Percentiles rank a stretch among this genome's conserved stretches.
Evolutionary conservation across 2,113 vertebrate genomes (phyloP).

Genomic region (Brienomyrus brachyistius): DNA sequence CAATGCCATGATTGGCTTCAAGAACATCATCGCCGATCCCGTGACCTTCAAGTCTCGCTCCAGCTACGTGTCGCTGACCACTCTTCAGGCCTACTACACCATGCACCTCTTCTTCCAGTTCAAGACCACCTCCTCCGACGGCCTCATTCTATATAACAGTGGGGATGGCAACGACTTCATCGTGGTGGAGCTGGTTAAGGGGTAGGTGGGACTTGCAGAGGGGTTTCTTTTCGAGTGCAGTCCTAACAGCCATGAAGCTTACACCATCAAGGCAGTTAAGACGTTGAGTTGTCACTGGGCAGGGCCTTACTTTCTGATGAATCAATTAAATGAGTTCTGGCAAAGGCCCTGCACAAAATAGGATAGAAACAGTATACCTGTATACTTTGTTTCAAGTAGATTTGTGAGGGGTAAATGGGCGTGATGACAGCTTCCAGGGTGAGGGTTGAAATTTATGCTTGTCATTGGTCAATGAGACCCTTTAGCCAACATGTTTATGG

Average conservation of each 20-base stretch:
- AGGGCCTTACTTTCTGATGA: neutral
- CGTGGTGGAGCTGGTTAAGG: constrained; percentile 97
- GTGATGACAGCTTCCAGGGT: neutral
- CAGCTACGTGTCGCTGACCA: constrained; percentile 86
- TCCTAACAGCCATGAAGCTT: neutral
- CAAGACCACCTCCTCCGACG: constrained; percentile 94
- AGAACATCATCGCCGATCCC: constrained; percentile 95
- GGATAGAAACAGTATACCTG: no score
- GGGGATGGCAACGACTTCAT: constrained; percentile 98
- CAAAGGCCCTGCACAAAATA: neutral
- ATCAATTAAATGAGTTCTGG: neutral
- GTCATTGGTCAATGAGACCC: neutral
- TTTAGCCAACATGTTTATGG: neutral
- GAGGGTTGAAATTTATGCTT: neutral
- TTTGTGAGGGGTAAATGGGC: neutral
- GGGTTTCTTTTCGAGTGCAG: neutral
- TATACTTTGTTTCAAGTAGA: neutral
- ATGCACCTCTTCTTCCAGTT: constrained; percentile 99
- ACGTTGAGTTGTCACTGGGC: neutral
- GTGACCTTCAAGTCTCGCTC: constrained; percentile 97
- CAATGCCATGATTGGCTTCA: constrained; percentile 94
- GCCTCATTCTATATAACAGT: constrained; percentile 93
- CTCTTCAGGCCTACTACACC: constrained; percentile 93
- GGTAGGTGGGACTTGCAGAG: constrained; percentile 61
- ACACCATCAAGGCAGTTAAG: neutral